Evolutionary conservation across 2,888 invertebrate genomes (phyloP).

Genomic region (Drosophila formosana): DNA sequence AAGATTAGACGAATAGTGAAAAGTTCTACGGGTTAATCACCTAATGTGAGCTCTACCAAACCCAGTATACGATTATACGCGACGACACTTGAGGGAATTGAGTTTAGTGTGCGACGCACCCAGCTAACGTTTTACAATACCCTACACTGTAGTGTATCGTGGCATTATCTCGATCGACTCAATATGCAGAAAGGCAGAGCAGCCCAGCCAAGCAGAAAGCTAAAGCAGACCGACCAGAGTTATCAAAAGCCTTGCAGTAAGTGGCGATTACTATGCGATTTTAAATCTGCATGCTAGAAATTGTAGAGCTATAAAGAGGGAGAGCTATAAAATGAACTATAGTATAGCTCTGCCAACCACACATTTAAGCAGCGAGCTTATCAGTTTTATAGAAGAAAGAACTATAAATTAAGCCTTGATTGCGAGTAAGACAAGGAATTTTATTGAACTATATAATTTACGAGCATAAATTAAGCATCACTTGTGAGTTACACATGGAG

Average conservation of each 20-base stretch:
- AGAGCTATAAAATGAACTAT: too few species aligned
- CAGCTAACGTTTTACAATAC: constrained; percentile 17
- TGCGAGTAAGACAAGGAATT: too few species aligned
- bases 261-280: constrained; percentile 1
- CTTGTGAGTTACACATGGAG: too few species aligned
- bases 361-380: neutral
- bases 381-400: too few species aligned
- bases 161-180: constrained; percentile 2
- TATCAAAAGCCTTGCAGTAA: neutral
- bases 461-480: too few species aligned
- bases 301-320: neutral
- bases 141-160: neutral
- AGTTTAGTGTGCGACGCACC: neutral
- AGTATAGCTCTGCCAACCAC: neutral
- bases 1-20: constrained; percentile 36
- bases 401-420: too few species aligned
- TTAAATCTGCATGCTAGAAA: neutral
- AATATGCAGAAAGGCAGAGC: constrained; percentile 8
- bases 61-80: constrained; percentile 1
- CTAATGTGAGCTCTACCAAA: constrained; percentile 23
- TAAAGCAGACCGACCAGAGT: neutral
- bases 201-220: neutral
- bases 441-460: too few species aligned
- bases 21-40: constrained; percentile 51
- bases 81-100: constrained; percentile 6